Conservation (phyloP, 2,797 vertebrate genomes). For the Taenioides sp. region DNA sequence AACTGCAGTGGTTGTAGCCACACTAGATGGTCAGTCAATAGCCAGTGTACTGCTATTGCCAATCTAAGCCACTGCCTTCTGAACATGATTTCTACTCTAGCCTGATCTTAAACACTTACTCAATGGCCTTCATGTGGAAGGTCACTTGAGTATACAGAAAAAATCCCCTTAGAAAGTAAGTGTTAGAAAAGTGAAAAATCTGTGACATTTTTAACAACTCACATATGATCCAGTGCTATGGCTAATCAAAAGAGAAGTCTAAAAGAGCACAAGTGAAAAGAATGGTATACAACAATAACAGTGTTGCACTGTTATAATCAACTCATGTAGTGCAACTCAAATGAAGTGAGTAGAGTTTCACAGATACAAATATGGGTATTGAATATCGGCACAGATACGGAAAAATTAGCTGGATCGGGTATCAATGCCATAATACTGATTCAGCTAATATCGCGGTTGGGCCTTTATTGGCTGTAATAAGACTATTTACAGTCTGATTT, state of each 20-base stretch:
- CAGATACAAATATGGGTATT: too few relatives aligned
- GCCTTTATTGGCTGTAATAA: too few relatives aligned
- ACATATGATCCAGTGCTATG: not conserved
- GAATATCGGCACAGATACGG: too few relatives aligned
- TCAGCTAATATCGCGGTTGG: too few relatives aligned
- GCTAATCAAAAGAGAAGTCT: not conserved
- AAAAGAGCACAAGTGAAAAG: not conserved
- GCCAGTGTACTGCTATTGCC: conserved; percentile 57
- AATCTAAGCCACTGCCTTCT: conserved; percentile 40
- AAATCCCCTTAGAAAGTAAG: conserved; percentile 8
- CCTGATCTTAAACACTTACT: conserved; percentile 49
- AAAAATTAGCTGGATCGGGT: too few relatives aligned
- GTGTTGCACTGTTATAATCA: too few relatives aligned
- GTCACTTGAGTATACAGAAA: conserved; percentile 30
- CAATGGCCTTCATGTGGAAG: conserved; percentile 52
- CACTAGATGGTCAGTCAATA: conserved; percentile 64
- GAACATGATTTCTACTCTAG: conserved; percentile 23
- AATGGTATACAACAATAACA: too few relatives aligned
- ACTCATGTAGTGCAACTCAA: too few relatives aligned
- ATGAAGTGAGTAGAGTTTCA: too few relatives aligned
- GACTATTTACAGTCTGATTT: too few relatives aligned
- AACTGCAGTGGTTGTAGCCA: conserved; percentile 66
- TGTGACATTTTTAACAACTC: not conserved
- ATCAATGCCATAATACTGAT: too few relatives aligned
- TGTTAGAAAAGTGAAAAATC: not conserved